These are phyloP conservation scores for Pristionchus pacificus DNA, from an alignment of 1,140 invertebrate genomes.

Conservation along the genomic window DNA sequence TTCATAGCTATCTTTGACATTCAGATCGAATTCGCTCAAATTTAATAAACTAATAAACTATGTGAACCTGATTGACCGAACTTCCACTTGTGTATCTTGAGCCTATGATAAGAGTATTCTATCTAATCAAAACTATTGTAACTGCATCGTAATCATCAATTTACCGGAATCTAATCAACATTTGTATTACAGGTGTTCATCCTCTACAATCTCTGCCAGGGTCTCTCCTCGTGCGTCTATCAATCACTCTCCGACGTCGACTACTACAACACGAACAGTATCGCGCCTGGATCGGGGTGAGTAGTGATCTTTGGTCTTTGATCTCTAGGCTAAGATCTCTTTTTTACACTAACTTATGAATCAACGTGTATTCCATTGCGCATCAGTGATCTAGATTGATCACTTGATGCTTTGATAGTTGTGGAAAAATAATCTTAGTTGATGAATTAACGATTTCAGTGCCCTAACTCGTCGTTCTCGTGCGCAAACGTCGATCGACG, in stretches of 20 bases:
- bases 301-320: too few species aligned
- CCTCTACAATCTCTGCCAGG: conserved; percentile 82
- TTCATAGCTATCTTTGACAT: too few species aligned
- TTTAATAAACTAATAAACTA: too few species aligned
- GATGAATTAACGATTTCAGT: conserved; percentile 18
- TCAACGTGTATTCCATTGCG: conserved; percentile 3
- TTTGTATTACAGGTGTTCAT: conserved; percentile 58
- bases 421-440: too few species aligned
- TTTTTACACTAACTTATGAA: background rate
- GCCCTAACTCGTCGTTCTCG: conserved; percentile 27
- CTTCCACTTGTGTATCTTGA: too few species aligned
- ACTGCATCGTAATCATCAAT: too few species aligned
- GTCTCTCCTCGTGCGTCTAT: conserved; percentile 93
- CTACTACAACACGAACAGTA: conserved; percentile 11
- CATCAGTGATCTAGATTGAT: too few species aligned
- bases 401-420: background rate
- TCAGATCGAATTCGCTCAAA: too few species aligned
- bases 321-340: background rate
- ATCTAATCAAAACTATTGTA: too few species aligned
- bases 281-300: conserved; percentile 37
- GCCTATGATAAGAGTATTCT: too few species aligned
- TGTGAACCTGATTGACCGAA: too few species aligned
- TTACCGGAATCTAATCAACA: too few species aligned
- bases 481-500: conserved; percentile 55
- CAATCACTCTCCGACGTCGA: conserved; percentile 96